Percentiles rank a stretch among this genome's conserved stretches.
Evolutionary conservation across 2,113 vertebrate genomes (phyloP).

Genomic region (Todiramphus saurophagus): DNA sequence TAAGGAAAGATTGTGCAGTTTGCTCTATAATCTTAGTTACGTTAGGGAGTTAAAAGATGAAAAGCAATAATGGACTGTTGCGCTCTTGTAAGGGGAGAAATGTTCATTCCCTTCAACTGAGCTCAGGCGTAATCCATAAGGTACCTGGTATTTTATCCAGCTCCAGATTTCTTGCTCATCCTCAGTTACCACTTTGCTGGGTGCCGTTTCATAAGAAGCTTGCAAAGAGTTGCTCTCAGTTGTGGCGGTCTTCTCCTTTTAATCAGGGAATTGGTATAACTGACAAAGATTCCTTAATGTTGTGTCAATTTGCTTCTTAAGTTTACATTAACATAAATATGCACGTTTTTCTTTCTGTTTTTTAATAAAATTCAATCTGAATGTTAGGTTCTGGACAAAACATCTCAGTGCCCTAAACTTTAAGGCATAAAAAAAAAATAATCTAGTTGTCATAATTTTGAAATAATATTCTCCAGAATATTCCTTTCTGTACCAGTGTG

Average conservation of each 20-base stretch:
- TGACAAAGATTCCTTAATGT: not conserved
- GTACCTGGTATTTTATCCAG: not conserved
- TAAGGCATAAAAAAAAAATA: not conserved
- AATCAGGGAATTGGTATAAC: not conserved
- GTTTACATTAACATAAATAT: not conserved
- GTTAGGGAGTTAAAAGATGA: not conserved
- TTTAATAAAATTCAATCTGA: not conserved
- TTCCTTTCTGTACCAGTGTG: not conserved
- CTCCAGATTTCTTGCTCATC: not conserved
- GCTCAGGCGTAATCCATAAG: not conserved
- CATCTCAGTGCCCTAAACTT: not conserved
- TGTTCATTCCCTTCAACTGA: not conserved
- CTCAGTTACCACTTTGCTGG: not conserved
- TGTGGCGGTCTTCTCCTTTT: not conserved
- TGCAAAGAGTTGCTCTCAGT: not conserved
- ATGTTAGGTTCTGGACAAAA: not conserved
- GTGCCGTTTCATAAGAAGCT: not conserved
- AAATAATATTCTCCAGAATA: not conserved
- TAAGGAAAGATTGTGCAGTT: not conserved
- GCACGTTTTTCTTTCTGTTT: not conserved
- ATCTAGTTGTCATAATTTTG: not conserved
- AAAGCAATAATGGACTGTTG: not conserved
- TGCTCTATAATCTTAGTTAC: not conserved
- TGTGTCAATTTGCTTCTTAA: not conserved
- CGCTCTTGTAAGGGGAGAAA: not conserved